Conservation (phyloP, 1,140 invertebrate species). For the Ectropis grisescens region DNA sequence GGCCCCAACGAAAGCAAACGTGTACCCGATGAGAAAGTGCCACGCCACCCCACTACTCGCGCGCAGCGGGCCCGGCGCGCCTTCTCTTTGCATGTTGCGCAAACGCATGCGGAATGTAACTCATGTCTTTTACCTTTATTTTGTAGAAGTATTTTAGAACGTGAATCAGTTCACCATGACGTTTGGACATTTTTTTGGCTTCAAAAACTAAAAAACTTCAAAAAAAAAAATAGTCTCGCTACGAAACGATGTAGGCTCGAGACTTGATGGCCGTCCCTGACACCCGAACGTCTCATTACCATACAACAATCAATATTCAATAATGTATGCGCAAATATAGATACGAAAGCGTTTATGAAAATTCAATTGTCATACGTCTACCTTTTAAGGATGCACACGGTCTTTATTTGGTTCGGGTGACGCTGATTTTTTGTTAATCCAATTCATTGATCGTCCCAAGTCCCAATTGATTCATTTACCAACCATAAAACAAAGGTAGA, state of each 20-base stretch:
- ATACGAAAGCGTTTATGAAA: constrained; percentile 17
- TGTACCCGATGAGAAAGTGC: constrained; percentile 50
- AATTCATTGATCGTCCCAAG: too few species aligned
- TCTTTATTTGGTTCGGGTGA: too few species aligned
- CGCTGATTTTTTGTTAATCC: too few species aligned
- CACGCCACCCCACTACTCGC: constrained; percentile 8
- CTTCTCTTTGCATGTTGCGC: constrained; percentile 51
- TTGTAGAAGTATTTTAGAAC: neutral
- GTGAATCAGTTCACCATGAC: too few species aligned
- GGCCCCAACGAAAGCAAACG: constrained; percentile 58
- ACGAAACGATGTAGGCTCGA: neutral
- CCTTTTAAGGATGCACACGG: too few species aligned
- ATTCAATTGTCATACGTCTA: too few species aligned
- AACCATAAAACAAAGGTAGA: too few species aligned
- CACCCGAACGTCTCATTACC: constrained; percentile 37
- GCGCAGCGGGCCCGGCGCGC: constrained; percentile 17
- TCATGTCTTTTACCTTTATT: constrained; percentile 16
- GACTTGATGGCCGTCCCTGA: constrained; percentile 19
- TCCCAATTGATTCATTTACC: too few species aligned
- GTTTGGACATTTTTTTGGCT: too few species aligned
- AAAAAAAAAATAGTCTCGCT: too few species aligned
- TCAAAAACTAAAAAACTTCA: too few species aligned
- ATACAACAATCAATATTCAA: constrained; percentile 24
- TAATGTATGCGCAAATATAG: constrained; percentile 15
- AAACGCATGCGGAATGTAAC: constrained; percentile 46